These are phyloP conservation scores for Trogon surrucura DNA, from an alignment of 2,113 vertebrate species.

Conservation along the genomic window DNA sequence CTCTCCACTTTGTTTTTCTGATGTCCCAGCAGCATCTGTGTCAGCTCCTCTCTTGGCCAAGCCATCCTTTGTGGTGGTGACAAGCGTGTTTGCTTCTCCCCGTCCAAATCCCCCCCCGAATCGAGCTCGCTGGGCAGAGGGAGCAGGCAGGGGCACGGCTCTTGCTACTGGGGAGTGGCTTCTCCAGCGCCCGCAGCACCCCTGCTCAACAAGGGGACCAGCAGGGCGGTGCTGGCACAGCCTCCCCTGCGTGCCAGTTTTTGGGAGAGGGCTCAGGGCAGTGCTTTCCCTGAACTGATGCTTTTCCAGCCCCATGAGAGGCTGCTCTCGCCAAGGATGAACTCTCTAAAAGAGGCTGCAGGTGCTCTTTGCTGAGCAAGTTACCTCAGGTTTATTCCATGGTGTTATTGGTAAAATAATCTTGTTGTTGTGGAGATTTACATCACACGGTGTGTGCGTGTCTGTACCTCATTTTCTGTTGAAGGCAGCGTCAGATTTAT, in stretches of 20 bases:
- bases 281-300: rapidly evolving
- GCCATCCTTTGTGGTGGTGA: rapidly evolving
- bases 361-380: rapidly evolving
- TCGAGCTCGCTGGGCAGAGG: rapidly evolving
- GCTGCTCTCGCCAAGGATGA: not conserved
- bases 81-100: not conserved
- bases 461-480: not conserved
- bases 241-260: rapidly evolving
- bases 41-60: not conserved
- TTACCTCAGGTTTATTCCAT: not conserved
- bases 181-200: not conserved
- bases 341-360: too few species aligned
- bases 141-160: not conserved
- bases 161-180: rapidly evolving
- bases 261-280: not conserved
- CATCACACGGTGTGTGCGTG: rapidly evolving
- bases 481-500: not conserved
- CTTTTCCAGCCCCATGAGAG: not conserved
- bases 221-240: rapidly evolving
- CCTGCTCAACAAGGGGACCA: rapidly evolving
- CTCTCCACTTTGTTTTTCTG: not conserved
- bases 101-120: rapidly evolving
- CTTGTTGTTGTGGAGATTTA: rapidly evolving
- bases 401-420: rapidly evolving
- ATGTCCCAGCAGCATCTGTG: rapidly evolving